A percentile compares a stretch with the other conserved stretches of the same genome.
Conservation (phyloP, 1,140 invertebrate species). For the Brachionus manjavacas region DNA sequence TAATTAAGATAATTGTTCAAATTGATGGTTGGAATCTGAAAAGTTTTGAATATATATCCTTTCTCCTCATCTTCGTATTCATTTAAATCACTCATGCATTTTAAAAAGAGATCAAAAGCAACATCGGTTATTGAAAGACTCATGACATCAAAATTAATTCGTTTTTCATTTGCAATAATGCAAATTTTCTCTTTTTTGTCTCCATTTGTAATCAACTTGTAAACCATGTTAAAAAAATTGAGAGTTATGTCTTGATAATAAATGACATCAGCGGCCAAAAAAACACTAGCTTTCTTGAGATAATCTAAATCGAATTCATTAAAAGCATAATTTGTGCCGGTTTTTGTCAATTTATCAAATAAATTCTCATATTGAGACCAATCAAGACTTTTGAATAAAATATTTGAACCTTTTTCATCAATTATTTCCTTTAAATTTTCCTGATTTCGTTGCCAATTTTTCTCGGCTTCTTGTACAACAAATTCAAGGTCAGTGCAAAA, state of each 20-base stretch:
- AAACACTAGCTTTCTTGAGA: background rate
- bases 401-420: background rate
- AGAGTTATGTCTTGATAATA: background rate
- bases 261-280: background rate
- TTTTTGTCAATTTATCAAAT: background rate
- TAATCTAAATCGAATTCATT: background rate
- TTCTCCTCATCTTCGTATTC: background rate
- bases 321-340: background rate
- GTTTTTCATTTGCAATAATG: slow-evolving; percentile 24
- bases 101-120: background rate
- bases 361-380: background rate
- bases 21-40: background rate
- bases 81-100: slow-evolving; percentile 8
- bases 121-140: slow-evolving; percentile 12
- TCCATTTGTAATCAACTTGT: background rate
- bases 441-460: background rate
- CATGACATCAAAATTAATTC: slow-evolving; percentile 4
- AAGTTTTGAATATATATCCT: background rate
- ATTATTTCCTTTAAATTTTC: background rate
- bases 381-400: slow-evolving; percentile 8
- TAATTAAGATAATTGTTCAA: background rate
- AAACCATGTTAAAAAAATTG: slow-evolving; percentile 7
- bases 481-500: slow-evolving; percentile 14
- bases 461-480: background rate
- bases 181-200: background rate